These are phyloP conservation scores for Chrysolina oricalcia DNA, from an alignment of 2,888 invertebrate genomes.

Conservation along the genomic window DNA sequence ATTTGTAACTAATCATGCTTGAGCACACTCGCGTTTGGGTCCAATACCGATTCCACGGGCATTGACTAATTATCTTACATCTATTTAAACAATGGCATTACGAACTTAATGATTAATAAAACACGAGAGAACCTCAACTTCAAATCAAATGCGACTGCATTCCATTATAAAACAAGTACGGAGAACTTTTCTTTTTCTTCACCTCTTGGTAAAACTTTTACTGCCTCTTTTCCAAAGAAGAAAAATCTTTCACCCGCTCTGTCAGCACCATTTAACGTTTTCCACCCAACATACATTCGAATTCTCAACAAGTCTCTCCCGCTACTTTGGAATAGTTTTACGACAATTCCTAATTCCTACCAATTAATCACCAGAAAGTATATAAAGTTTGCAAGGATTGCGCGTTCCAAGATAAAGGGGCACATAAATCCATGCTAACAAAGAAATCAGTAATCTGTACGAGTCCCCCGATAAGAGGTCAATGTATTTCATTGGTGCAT, in stretches of 20 bases:
- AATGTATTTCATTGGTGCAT: constrained; percentile 2
- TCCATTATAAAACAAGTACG: no score
- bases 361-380: constrained; percentile 67
- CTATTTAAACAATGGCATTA: no score
- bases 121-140: no score
- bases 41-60: no score
- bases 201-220: no score
- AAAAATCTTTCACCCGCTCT: background rate
- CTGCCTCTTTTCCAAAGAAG: background rate
- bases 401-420: constrained; percentile 64
- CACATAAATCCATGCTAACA: constrained; percentile 66
- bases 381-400: constrained; percentile 66
- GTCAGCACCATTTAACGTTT: constrained; percentile 18
- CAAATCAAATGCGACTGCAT: no score
- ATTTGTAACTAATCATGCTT: no score
- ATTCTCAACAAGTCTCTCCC: constrained; percentile 36
- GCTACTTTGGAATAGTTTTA: constrained; percentile 50
- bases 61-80: no score
- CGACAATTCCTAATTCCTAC: constrained; percentile 66
- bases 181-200: no score
- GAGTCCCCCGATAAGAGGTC: constrained; percentile 29
- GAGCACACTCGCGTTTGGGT: no score
- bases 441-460: constrained; percentile 58
- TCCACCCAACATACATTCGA: constrained; percentile 28
- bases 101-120: no score